Conservation (phyloP, 2,797 vertebrate species). For the Sebastes itinus region DNA sequence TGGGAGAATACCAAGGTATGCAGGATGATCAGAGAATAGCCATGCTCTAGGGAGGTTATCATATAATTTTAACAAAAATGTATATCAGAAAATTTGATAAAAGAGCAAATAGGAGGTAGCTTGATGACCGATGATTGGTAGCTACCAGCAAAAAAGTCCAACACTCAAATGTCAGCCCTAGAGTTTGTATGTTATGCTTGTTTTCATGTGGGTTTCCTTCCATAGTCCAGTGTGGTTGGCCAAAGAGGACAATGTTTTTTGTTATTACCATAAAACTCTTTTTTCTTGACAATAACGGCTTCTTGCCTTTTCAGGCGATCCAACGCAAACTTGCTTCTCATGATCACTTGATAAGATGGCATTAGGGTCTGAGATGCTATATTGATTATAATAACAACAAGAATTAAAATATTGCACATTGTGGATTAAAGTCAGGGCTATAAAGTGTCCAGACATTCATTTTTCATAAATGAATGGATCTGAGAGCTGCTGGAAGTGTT, state of each 20-base stretch:
- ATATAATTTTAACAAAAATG: neutral
- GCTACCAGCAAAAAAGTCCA: neutral
- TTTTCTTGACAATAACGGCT: neutral
- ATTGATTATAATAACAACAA: too few species aligned
- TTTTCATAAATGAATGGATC: too few species aligned
- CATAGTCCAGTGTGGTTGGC: neutral
- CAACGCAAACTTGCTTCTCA: neutral
- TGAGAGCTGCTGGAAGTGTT: too few species aligned
- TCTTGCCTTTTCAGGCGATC: neutral
- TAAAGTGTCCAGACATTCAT: too few species aligned
- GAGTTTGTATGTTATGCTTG: neutral
- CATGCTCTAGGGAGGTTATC: neutral
- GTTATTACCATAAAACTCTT: neutral
- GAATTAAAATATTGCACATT: too few species aligned
- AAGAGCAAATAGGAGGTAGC: neutral
- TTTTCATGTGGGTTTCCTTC: too few species aligned
- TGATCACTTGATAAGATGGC: neutral
- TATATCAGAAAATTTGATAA: neutral
- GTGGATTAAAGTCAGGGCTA: too few species aligned
- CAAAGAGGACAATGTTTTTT: neutral
- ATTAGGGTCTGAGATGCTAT: neutral
- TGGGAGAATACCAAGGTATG: constrained; percentile 85
- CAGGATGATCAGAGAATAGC: neutral
- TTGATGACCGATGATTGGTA: accelerated
- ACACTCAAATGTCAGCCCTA: neutral